These are phyloP conservation scores for Brachyptera risi DNA, from an alignment of 2,888 invertebrate species.

Conservation along the genomic window DNA sequence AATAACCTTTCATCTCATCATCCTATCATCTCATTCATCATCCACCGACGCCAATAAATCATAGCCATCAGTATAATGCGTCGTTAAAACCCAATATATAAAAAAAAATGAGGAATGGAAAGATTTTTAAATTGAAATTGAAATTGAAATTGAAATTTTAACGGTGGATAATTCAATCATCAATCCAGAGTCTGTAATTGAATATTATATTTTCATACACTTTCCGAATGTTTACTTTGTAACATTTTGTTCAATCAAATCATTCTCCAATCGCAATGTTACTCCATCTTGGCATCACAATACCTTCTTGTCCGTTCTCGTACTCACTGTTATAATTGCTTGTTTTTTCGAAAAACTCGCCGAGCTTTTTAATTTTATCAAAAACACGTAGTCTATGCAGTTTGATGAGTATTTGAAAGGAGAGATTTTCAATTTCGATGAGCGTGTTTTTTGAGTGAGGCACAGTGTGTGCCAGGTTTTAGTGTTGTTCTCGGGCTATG, in stretches of 20 bases:
- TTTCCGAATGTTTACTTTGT: not conserved
- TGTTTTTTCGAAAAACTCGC: not conserved
- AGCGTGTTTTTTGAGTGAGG: not conserved
- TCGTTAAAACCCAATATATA: too few relatives aligned
- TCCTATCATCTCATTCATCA: too few relatives aligned
- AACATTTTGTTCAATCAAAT: not conserved
- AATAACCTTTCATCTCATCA: too few relatives aligned
- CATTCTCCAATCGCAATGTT: not conserved
- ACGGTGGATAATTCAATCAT: too few relatives aligned
- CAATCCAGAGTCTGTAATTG: too few relatives aligned
- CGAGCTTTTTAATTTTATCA: not conserved
- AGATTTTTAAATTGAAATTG: too few relatives aligned
- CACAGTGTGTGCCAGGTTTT: too few relatives aligned
- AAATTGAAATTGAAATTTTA: too few relatives aligned
- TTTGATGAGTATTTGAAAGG: not conserved
- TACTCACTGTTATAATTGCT: not conserved
- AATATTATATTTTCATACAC: not conserved
- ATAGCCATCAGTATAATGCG: too few relatives aligned
- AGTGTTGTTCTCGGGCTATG: too few relatives aligned
- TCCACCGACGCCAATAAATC: too few relatives aligned
- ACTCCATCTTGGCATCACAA: not conserved
- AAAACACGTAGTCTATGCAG: not conserved
- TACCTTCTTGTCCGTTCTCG: not conserved
- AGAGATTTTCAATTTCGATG: not conserved
- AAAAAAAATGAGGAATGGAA: too few relatives aligned